Base-by-base conservation (phyloP, 2,113 vertebrate species). In the Tretioscincus oriximinensis region DNA sequence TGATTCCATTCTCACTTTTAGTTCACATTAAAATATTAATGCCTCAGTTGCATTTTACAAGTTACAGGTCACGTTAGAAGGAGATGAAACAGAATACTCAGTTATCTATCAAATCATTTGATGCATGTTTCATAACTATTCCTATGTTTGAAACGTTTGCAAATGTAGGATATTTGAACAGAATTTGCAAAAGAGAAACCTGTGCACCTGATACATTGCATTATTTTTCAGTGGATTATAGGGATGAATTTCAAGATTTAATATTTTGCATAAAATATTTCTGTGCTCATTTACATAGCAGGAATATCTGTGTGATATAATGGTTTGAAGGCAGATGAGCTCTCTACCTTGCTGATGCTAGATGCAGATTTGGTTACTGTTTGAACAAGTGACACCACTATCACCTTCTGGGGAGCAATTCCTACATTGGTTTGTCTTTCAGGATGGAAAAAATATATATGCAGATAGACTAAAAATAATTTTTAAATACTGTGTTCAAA, bases 1-100 rank as follows among this genome's bases (percentile, higher is more conserved):
- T 90, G 86, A 89, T 85, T 90, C 88, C 77, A 82, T 54, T 77
- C 71, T 77, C 65, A 84, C 41, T 87, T 76, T 78, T 47, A 84
- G 81, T 75, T 2, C 85, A 41, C 80, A 83, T 89, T 94, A 91
- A 92, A 93, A 90, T 92, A 91, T 90, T 90, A 89, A 89, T 84
- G 64, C 70, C 20, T 71, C 68, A 82, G 88, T 92, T 89, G 82
- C 80, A 80, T 74, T 83, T 49, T 78, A 60, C 63, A 88, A 90
- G 82, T 71, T 87, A 81, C 64, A 81, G 84, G 64, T 81, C 77
- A 84, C 51, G 41, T 9, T 81, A 60, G 77, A 80, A 84, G 88
- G 90, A 92, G 70, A 86, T 88, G 71, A 88, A 85, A 87, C 69
- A 79, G 71, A 89, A 86, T 79, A 70, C 3, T 58, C 31, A 41